Conservation (phyloP, 2,888 invertebrate genomes). For the Spilosoma lubricipeda region DNA sequence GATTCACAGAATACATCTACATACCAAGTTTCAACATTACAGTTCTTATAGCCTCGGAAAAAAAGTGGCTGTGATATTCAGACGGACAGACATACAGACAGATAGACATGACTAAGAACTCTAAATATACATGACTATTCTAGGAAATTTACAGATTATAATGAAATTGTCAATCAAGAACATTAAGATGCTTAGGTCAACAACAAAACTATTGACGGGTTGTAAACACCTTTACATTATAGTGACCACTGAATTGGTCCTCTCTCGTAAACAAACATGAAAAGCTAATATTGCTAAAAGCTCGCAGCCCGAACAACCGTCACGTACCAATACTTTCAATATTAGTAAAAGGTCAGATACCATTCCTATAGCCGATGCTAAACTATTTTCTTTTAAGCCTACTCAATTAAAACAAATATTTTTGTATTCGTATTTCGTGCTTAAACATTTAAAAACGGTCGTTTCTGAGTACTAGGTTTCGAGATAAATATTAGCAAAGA, state of each 20-base stretch:
- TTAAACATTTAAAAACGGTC: background rate
- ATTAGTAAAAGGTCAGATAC: conserved; percentile 44
- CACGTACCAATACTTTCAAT: conserved; percentile 52
- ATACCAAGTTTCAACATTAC: too few relatives aligned
- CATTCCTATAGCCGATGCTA: conserved; percentile 30
- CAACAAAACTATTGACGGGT: conserved; percentile 1
- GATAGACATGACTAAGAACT: too few relatives aligned
- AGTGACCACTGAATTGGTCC: conserved; percentile 30
- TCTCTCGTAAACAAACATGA: conserved; percentile 48
- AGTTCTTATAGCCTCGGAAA: too few relatives aligned
- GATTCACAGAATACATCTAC: too few relatives aligned
- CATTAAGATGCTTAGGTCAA: background rate
- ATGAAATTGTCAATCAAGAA: background rate
- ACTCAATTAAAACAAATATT: conserved; percentile 30
- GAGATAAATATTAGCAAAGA: conserved; percentile 2
- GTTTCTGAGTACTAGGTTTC: background rate
- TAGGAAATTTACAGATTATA: background rate
- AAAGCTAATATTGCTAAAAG: conserved; percentile 57
- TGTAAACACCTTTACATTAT: conserved; percentile 28
- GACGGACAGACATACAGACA: too few relatives aligned
- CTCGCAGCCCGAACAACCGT: conserved; percentile 37
- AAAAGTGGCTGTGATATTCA: too few relatives aligned
- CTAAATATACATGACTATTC: too few relatives aligned
- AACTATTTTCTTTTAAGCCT: conserved; percentile 31
- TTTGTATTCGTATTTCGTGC: background rate